Percentiles rank a stretch among this genome's conserved stretches.
These are phyloP conservation scores for Echiichthys vipera DNA, from an alignment of 2,797 vertebrate genomes.

Conservation along the genomic window DNA sequence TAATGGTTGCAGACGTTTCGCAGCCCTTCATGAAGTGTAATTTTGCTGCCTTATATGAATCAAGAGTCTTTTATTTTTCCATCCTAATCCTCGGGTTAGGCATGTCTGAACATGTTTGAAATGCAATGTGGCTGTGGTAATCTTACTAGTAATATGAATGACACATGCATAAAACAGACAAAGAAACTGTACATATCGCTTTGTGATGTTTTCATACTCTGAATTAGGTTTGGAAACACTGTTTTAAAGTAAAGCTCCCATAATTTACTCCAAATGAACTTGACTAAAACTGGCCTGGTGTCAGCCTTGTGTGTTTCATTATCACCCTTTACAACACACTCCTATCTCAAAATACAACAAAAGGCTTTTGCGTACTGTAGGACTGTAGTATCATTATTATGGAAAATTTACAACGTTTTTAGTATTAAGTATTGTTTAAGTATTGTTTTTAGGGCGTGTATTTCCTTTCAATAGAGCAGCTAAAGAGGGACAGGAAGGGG, in stretches of 20 bases:
- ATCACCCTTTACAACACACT: background rate
- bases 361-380: background rate
- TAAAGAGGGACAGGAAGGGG: too few species aligned
- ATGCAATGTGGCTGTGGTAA: background rate
- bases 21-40: background rate
- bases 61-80: background rate
- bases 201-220: background rate
- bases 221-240: background rate
- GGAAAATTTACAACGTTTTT: too few species aligned
- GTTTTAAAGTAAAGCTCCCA: background rate
- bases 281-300: background rate
- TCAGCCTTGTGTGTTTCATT: background rate
- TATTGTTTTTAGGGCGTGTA: too few species aligned
- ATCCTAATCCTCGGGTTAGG: constrained; percentile 21
- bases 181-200: background rate
- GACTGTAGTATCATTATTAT: background rate
- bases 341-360: background rate
- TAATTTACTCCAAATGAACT: background rate
- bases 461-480: too few species aligned
- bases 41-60: constrained; percentile 13
- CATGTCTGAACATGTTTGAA: constrained; percentile 65
- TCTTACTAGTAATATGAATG: background rate
- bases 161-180: background rate
- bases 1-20: constrained; percentile 12
- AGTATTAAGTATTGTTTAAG: too few species aligned